Conservation (phyloP, 2,888 invertebrate genomes). For the Synergus umbraculus region DNA sequence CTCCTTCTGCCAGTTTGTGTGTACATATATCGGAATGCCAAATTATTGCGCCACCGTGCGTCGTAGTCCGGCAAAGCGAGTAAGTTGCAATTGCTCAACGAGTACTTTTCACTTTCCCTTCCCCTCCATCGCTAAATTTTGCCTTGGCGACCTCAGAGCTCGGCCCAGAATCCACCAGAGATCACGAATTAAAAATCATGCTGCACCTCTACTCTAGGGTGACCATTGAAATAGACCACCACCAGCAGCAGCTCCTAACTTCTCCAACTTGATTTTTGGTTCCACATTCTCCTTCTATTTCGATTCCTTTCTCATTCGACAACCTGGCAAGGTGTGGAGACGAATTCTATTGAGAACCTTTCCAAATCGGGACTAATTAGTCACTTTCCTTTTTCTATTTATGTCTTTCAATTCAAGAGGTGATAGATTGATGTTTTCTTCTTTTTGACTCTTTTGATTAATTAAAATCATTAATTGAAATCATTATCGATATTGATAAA, state of each 20-base stretch:
- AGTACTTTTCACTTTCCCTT: constrained; percentile 72
- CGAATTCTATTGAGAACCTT: constrained; percentile 32
- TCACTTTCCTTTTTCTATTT: constrained; percentile 45
- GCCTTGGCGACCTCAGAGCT: constrained; percentile 48
- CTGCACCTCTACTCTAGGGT: constrained; percentile 44
- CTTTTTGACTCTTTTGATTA: neutral
- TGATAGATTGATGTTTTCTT: neutral
- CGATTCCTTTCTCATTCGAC: constrained; percentile 25
- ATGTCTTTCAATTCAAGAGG: constrained; percentile 36
- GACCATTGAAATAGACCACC: constrained; percentile 36
- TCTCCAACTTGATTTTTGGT: constrained; percentile 16
- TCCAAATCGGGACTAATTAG: constrained; percentile 45
- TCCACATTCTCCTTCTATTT: constrained; percentile 33
- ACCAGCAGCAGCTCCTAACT: neutral
- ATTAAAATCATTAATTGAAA: too few species aligned
- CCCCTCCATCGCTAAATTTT: constrained; percentile 64
- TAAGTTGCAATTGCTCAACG: constrained; percentile 68
- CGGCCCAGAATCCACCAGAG: constrained; percentile 61
- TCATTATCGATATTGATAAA: too few species aligned
- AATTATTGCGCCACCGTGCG: constrained; percentile 72
- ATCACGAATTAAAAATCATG: constrained; percentile 50
- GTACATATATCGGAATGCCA: constrained; percentile 71
- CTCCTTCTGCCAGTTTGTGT: constrained; percentile 30
- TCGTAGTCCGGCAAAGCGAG: constrained; percentile 63
- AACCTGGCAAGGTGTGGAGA: constrained; percentile 28